phyloP scores from a whole-genome alignment of 1,140 invertebrate species.

The Papilio aristodemus region DNA sequence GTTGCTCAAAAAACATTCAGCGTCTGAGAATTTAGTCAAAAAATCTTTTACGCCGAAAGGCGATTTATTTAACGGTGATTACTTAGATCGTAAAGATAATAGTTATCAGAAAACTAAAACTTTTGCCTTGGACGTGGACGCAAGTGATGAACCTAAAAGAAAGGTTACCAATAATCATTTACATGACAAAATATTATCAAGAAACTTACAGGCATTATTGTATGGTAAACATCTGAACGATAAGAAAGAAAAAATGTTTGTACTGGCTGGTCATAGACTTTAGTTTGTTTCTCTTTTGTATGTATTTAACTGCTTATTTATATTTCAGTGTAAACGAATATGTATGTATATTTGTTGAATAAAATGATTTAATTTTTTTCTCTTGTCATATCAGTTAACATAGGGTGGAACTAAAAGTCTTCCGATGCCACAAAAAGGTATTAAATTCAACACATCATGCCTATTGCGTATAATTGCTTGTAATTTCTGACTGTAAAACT shows the following conservation, averaged over 20 bases:
- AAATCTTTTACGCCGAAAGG: background rate
- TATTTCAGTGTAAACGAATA: conserved; percentile 27
- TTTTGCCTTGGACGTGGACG: background rate
- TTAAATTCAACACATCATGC: no score
- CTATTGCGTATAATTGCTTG: no score
- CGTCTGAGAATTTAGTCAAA: conserved; percentile 9
- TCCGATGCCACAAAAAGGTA: no score
- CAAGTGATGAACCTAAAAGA: conserved; percentile 11
- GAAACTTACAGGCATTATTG: conserved; percentile 46
- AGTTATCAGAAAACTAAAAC: background rate
- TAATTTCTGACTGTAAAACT: no score
- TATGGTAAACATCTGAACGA: conserved; percentile 47
- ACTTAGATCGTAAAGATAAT: conserved; percentile 48
- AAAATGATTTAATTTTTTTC: conserved; percentile 12
- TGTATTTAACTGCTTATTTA: conserved; percentile 21
- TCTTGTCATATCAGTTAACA: background rate
- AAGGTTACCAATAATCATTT: conserved; percentile 27
- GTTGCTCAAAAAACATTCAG: background rate
- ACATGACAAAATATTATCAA: conserved; percentile 45
- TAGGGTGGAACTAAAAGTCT: background rate
- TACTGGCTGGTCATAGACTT: conserved; percentile 61
- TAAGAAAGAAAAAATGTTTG: conserved; percentile 67
- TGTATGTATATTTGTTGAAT: conserved; percentile 22
- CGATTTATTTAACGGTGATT: conserved; percentile 42
- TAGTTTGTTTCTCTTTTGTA: conserved; percentile 31